phyloP scores from a whole-genome alignment of 2,888 invertebrate genomes.

The Horisme vitalbata region DNA sequence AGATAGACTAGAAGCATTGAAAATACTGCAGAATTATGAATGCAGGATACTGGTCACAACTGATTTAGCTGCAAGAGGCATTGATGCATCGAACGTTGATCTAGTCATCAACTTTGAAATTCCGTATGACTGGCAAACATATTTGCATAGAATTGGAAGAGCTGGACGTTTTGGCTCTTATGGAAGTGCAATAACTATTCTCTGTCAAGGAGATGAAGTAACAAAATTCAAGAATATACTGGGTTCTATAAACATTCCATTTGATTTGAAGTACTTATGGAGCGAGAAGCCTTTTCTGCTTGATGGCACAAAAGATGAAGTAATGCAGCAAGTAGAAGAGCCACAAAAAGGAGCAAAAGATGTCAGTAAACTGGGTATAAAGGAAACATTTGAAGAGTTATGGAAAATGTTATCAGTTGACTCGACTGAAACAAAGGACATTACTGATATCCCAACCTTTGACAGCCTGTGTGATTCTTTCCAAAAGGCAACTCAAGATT shows the following conservation, averaged over 20 bases:
- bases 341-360: background rate
- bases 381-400: slow-evolving; percentile 33
- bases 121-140: slow-evolving; percentile 90
- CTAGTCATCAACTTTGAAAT: slow-evolving; percentile 96
- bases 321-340: slow-evolving; percentile 1
- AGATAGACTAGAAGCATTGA: slow-evolving; percentile 89
- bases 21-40: slow-evolving; percentile 89
- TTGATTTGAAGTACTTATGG: slow-evolving; percentile 56
- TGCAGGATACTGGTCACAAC: slow-evolving; percentile 95
- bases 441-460: slow-evolving; percentile 9
- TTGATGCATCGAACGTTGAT: slow-evolving; percentile 96
- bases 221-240: slow-evolving; percentile 82
- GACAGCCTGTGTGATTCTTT: slow-evolving; percentile 23
- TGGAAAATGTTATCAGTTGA: slow-evolving; percentile 45
- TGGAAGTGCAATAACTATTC: slow-evolving; percentile 90
- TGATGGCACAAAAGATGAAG: background rate
- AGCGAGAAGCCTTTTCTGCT: slow-evolving; percentile 37
- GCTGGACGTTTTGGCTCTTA: slow-evolving; percentile 96
- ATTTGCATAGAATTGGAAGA: slow-evolving; percentile 97
- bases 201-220: slow-evolving; percentile 86
- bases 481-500: slow-evolving; percentile 11
- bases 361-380: slow-evolving; percentile 10
- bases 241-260: slow-evolving; percentile 74
- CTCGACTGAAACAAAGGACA: slow-evolving; percentile 18
- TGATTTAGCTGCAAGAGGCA: slow-evolving; percentile 95